Evolutionary conservation across 2,113 vertebrate genomes (phyloP), one percentile per base, ranked within the genome.

Genomic region (Planiliza haematocheilus): DNA sequence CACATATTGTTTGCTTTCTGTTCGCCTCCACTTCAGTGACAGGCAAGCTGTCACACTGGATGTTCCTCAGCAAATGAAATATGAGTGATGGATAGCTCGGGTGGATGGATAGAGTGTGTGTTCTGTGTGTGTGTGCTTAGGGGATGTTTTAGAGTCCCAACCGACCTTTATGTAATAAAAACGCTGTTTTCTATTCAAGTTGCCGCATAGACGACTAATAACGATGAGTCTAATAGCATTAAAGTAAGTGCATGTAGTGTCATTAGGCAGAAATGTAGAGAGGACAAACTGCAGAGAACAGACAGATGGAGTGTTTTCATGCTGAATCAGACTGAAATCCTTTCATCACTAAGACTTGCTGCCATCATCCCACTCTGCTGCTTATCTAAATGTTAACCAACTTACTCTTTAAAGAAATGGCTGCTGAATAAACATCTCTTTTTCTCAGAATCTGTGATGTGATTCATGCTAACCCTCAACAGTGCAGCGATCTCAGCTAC

Each of bases 281-380:
- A 79, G 41, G 59, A 60, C 20, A 46, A 49, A 45, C 43, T 46
- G 60, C 24, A 38, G 52, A 70, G 70, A 61, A 60, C 61, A 60
- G 70, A 81, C 87, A 84, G 82, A 89, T 80, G 84, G 81, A 72
- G 56, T 64, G 81, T 80, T 74, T 80, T 82, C 60, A 68, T 67
- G 64, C 83, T 79, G 78, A 84, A 82, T 82, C 71, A 60, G 63
- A 79, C 38, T 63, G 59, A 84, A 72, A 79, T 13, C 62, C 74
- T 83, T 81, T 84, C 71, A 84, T 82, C 72, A 39, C 1, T 51
- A 81, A 73, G 81, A 88, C 61, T 60, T 74, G 65, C 56, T 70
- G 59, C 62, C n/a, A n/a, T n/a, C 61, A 72, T 3, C 80, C 77
- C 82, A 87, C 77, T 79, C 87, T 57, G 53, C 60, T 60, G 79